Evolutionary conservation across 2,888 invertebrate genomes (phyloP), one percentile per base, ranked within the genome.

Genomic region (Camponotus fellah): DNA sequence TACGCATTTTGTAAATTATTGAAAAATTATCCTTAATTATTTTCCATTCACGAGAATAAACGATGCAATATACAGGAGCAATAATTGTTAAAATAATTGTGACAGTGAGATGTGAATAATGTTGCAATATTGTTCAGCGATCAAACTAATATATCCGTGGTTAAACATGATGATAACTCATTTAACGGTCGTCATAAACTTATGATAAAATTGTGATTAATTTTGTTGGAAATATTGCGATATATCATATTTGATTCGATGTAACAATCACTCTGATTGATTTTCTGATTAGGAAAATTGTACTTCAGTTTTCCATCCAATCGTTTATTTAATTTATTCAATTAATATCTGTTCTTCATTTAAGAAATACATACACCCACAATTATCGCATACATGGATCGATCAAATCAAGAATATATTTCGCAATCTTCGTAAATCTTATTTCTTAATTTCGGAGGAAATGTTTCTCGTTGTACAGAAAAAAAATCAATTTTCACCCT

Each of bases 171-270:
- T 72, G 46, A 60, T 34, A 60, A 17, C 75, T 46, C 34, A 79
- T 79, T 72, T 72, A 79, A 79, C 58, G 60, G 43, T 43, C 68
- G n/a, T 53, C 79, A 60, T 60, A 79, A 46, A 79, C 60, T 79
- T 79, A 60, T 79, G 58, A 72, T 74, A 74, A 34, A 21, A 79
- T 32, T 32, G 26, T 60, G 56, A 79, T 46, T 72, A 72, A 79
- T 79, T 79, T 26, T 17, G 72, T 58, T 79, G 46, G 58, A 79
- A 79, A 79, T 79, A 79, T 74, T 72, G 79, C 46, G 40, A 37
- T 60, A 46, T 74, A 26, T 26, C 26, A 26, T 46, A 79, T 79
- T 79, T 72, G 72, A 72, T 72, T 79, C 79, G 60, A 43, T 46
- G 58, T 79, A 46, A 79, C 74, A 74, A 46, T 79, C 74, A 8